A percentile compares a stretch with the other conserved stretches of the same genome.
Evolutionary conservation across 1,140 invertebrate genomes (phyloP).

Genomic region (Drosophila leontia): DNA sequence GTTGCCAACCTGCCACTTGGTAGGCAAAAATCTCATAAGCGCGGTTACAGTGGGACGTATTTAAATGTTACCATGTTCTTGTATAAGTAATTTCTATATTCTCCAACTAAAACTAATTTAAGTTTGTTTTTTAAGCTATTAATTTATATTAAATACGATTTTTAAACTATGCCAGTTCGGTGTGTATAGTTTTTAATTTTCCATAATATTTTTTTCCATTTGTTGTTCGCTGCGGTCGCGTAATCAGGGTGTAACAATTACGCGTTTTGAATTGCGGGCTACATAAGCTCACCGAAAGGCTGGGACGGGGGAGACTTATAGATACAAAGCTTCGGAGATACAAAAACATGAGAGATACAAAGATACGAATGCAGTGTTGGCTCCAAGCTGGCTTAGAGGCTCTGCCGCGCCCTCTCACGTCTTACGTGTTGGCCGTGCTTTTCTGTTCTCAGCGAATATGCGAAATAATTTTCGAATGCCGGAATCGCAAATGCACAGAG

Average conservation of each 20-base stretch:
- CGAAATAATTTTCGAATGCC: conserved; percentile 51
- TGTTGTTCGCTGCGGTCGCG: conserved; percentile 58
- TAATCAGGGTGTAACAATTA: conserved; percentile 82
- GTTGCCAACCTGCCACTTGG: conserved; percentile 17
- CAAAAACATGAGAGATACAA: conserved; percentile 33
- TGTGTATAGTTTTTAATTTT: conserved; percentile 38
- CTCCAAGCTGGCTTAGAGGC: conserved; percentile 33
- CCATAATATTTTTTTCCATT: conserved; percentile 40
- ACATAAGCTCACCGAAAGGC: conserved; percentile 27
- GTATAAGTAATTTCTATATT: neutral
- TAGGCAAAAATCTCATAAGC: conserved; percentile 5
- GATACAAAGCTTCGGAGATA: conserved; percentile 41
- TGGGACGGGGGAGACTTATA: conserved; percentile 13
- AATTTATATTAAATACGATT: neutral
- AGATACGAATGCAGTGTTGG: conserved; percentile 20
- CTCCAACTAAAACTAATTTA: too few species aligned
- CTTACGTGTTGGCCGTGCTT: conserved; percentile 51
- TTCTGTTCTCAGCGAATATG: conserved; percentile 47
- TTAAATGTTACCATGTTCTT: neutral
- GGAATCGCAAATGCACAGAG: conserved; percentile 40
- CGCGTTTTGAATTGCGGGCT: conserved; percentile 69
- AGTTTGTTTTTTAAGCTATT: neutral
- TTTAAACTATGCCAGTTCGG: neutral
- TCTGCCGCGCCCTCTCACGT: conserved; percentile 73
- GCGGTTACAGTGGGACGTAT: neutral